Evolutionary conservation across 1,140 invertebrate genomes (phyloP).

Genomic region (Saccostrea glomerata): DNA sequence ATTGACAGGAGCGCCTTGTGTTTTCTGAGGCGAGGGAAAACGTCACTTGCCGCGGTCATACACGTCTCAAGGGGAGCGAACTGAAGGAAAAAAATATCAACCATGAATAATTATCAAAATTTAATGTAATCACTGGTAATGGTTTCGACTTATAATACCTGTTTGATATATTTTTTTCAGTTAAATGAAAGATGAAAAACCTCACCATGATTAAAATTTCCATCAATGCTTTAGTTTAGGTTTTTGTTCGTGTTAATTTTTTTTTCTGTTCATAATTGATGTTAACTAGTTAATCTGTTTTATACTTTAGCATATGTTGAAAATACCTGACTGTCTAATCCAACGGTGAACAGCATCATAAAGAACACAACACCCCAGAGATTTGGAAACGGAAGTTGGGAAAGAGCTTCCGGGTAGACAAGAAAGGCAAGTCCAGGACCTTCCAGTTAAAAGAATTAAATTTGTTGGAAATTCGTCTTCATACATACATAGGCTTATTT

Average conservation of each 20-base stretch:
- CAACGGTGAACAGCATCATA: constrained; percentile 94
- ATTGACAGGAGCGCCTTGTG: background rate
- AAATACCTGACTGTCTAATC: constrained; percentile 89
- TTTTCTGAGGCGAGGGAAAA: background rate
- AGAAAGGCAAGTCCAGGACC: constrained; percentile 90
- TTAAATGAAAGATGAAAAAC: background rate
- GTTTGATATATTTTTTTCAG: background rate
- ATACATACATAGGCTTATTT: too few species aligned
- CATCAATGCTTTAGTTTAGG: too few species aligned
- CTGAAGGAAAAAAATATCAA: background rate
- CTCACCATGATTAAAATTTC: too few species aligned
- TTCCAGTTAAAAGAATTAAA: background rate
- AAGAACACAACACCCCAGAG: constrained; percentile 91
- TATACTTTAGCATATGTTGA: background rate
- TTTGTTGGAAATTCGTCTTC: background rate
- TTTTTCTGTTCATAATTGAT: background rate
- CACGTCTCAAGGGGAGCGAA: background rate
- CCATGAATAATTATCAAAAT: background rate
- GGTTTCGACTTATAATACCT: background rate
- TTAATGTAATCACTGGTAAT: background rate
- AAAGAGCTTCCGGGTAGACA: constrained; percentile 90
- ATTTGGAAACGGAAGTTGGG: constrained; percentile 87
- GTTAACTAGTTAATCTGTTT: background rate
- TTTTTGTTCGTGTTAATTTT: background rate
- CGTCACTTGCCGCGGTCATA: background rate